Conservation (phyloP, 1,140 invertebrate species). For the Orchesella cincta region DNA sequence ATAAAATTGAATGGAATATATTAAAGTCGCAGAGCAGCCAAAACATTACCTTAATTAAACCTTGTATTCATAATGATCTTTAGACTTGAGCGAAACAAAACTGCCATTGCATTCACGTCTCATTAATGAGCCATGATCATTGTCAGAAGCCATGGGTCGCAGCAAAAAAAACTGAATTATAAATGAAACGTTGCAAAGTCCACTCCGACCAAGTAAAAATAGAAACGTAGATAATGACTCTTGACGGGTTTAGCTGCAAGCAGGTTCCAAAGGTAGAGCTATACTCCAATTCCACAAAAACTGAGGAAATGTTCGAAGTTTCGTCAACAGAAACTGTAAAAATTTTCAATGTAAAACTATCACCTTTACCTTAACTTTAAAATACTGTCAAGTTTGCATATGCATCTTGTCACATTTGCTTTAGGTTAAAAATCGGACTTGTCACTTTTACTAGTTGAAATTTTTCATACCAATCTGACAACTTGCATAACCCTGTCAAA, state of each 20-base stretch:
- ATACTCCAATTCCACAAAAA: not conserved
- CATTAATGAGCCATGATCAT: not conserved
- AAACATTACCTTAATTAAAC: slow-evolving; percentile 1
- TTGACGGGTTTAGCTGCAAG: slow-evolving; percentile 3
- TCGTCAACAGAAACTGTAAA: not conserved
- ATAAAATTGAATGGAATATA: not conserved
- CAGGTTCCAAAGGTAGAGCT: not conserved
- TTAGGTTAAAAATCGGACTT: too few relatives aligned
- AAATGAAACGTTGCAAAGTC: not conserved
- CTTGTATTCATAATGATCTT: slow-evolving; percentile 24
- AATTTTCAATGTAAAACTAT: too few relatives aligned
- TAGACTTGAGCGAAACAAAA: not conserved
- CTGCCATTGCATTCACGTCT: not conserved
- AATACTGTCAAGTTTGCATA: too few relatives aligned
- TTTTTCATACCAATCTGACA: too few relatives aligned
- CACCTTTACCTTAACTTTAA: too few relatives aligned
- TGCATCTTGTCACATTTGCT: too few relatives aligned
- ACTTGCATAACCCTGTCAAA: too few relatives aligned
- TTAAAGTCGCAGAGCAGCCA: not conserved
- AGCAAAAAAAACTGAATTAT: not conserved
- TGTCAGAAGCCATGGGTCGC: not conserved
- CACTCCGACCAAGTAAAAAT: slow-evolving; percentile 5
- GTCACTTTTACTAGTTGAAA: too few relatives aligned
- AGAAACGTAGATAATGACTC: not conserved
- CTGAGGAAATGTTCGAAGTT: not conserved